Evolutionary conservation across 2,797 vertebrate genomes (phyloP).

Genomic region (Argentina silus): DNA sequence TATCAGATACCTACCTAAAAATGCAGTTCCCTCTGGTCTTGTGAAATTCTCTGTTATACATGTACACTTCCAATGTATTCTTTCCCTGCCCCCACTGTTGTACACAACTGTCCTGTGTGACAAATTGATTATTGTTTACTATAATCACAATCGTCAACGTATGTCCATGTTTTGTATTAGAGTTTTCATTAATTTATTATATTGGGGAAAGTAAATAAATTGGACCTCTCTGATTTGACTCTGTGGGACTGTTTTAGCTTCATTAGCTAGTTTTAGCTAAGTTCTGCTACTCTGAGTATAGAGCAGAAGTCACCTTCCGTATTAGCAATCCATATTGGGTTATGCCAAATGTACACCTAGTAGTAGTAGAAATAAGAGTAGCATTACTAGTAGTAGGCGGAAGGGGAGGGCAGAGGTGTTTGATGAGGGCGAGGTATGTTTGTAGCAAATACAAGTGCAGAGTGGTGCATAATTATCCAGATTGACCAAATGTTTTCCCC

Average conservation of each 20-base stretch:
- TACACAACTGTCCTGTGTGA: slow-evolving; percentile 18
- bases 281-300: neutral
- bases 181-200: slow-evolving; percentile 63
- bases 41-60: slow-evolving; percentile 20
- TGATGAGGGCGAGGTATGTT: neutral
- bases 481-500: slow-evolving; percentile 26
- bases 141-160: slow-evolving; percentile 40
- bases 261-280: neutral
- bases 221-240: slow-evolving; percentile 8
- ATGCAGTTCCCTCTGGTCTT: slow-evolving; percentile 2
- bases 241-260: neutral
- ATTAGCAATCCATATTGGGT: too few species aligned
- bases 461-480: slow-evolving; percentile 15
- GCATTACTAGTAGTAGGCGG: neutral
- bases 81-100: slow-evolving; percentile 18
- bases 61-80: slow-evolving; percentile 13
- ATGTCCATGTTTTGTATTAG: slow-evolving; percentile 58
- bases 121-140: slow-evolving; percentile 36
- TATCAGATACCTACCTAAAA: neutral
- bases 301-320: neutral
- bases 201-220: slow-evolving; percentile 45
- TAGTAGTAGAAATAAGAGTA: neutral
- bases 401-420: neutral
- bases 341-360: neutral
- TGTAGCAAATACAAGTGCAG: slow-evolving; percentile 2